Conservation (phyloP, 2,888 invertebrate genomes). For the Chrysolina americana region DNA sequence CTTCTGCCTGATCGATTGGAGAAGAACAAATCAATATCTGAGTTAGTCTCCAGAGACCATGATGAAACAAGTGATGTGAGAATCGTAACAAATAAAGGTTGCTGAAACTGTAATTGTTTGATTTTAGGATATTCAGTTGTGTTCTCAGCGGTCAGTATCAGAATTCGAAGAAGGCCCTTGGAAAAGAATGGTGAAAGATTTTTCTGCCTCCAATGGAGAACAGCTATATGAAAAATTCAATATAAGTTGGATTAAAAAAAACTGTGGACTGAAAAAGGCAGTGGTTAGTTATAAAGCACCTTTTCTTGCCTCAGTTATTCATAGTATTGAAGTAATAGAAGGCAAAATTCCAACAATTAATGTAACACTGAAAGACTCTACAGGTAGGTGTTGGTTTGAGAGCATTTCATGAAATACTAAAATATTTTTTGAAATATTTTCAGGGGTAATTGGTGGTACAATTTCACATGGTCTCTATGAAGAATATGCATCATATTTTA, state of each 20-base stretch:
- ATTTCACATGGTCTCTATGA: slow-evolving; percentile 61
- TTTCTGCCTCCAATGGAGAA: slow-evolving; percentile 33
- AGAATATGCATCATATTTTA: slow-evolving; percentile 56
- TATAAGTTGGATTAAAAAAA: slow-evolving; percentile 62
- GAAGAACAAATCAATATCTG: slow-evolving; percentile 39
- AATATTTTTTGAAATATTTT: slow-evolving; percentile 45
- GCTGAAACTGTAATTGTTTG: slow-evolving; percentile 20
- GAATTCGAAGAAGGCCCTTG: slow-evolving; percentile 58
- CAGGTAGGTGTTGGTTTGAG: slow-evolving; percentile 53
- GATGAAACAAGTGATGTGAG: slow-evolving; percentile 29
- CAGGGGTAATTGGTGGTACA: slow-evolving; percentile 62
- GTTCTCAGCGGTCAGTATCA: slow-evolving; percentile 57
- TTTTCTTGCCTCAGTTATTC: slow-evolving; percentile 62
- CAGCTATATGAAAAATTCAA: slow-evolving; percentile 58
- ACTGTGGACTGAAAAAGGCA: slow-evolving; percentile 50
- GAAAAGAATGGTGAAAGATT: slow-evolving; percentile 58
- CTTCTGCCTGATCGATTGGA: slow-evolving; percentile 49
- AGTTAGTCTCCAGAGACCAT: slow-evolving; percentile 36
- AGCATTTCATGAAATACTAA: neutral
- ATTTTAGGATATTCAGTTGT: slow-evolving; percentile 47
- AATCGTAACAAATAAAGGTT: neutral
- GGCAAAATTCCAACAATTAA: slow-evolving; percentile 56
- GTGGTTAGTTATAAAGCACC: slow-evolving; percentile 60
- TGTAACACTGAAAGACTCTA: slow-evolving; percentile 61
- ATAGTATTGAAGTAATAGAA: slow-evolving; percentile 54